A percentile compares a stretch with the other conserved stretches of the same genome.
phyloP scores from a whole-genome alignment of 2,113 vertebrate species.

The Noturus placidus region DNA sequence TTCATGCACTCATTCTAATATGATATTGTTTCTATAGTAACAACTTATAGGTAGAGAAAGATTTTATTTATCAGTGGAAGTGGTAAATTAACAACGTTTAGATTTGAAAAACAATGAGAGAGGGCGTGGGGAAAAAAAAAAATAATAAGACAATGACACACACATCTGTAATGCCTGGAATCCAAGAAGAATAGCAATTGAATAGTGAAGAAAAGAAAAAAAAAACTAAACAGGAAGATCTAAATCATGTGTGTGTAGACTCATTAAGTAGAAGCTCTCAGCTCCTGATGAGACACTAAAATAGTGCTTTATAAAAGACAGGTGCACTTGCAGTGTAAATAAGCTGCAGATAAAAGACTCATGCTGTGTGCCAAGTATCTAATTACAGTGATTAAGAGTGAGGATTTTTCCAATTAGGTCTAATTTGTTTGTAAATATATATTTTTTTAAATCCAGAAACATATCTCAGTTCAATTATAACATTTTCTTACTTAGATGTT shows the following conservation, averaged over 20 bases:
- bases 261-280: background rate
- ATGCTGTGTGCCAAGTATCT: slow-evolving; percentile 15
- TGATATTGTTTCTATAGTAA: background rate
- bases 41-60: background rate
- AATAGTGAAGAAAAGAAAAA: background rate
- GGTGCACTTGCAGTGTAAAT: slow-evolving; percentile 14
- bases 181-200: background rate
- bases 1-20: background rate
- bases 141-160: background rate
- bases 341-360: slow-evolving; percentile 7
- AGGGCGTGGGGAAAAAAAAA: background rate
- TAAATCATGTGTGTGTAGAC: background rate
- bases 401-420: slow-evolving; percentile 1
- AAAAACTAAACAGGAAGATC: no score
- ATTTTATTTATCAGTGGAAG: background rate
- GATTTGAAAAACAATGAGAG: background rate
- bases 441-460: no score
- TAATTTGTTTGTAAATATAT: background rate
- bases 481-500: background rate
- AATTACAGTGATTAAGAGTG: slow-evolving; percentile 12
- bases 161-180: background rate
- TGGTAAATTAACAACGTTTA: background rate
- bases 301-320: slow-evolving; percentile 18
- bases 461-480: background rate
- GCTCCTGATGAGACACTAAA: background rate